These are phyloP conservation scores for Panagrolaimus sp. DNA, from an alignment of 1,140 invertebrate genomes.

Conservation along the genomic window DNA sequence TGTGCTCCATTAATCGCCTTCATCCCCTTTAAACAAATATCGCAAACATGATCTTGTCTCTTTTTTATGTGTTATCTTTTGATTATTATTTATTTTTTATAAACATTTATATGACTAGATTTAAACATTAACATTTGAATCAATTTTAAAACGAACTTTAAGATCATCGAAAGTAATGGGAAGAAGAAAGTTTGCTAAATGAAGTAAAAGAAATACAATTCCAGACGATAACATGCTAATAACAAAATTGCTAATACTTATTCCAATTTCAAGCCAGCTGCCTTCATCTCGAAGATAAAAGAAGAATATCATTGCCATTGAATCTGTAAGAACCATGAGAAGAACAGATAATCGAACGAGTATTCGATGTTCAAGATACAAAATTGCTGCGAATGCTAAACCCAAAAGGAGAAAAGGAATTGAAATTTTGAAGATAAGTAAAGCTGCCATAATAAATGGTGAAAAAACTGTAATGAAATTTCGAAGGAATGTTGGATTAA, in stretches of 20 bases:
- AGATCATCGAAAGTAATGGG: constrained; percentile 16
- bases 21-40: constrained; percentile 3
- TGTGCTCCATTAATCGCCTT: constrained; percentile 4
- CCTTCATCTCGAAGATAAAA: constrained; percentile 77
- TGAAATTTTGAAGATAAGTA: constrained; percentile 79
- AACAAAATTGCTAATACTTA: constrained; percentile 67
- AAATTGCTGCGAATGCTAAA: constrained; percentile 68
- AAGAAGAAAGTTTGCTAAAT: constrained; percentile 22
- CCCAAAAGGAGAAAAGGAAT: constrained; percentile 78
- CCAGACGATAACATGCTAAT: constrained; percentile 60
- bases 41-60: constrained; percentile 1
- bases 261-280: constrained; percentile 91
- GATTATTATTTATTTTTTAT: background rate
- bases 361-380: constrained; percentile 60
- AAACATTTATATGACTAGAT: constrained; percentile 22
- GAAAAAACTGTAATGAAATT: constrained; percentile 85
- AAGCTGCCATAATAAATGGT: constrained; percentile 78
- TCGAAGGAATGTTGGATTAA: constrained; percentile 82
- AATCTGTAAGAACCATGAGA: constrained; percentile 74
- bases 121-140: constrained; percentile 18
- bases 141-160: background rate
- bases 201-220: constrained; percentile 46
- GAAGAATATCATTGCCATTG: constrained; percentile 79
- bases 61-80: constrained; percentile 3
- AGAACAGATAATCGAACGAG: constrained; percentile 66